Evolutionary conservation across 2,888 invertebrate species (phyloP).

Genomic region (Alsophila aescularia): DNA sequence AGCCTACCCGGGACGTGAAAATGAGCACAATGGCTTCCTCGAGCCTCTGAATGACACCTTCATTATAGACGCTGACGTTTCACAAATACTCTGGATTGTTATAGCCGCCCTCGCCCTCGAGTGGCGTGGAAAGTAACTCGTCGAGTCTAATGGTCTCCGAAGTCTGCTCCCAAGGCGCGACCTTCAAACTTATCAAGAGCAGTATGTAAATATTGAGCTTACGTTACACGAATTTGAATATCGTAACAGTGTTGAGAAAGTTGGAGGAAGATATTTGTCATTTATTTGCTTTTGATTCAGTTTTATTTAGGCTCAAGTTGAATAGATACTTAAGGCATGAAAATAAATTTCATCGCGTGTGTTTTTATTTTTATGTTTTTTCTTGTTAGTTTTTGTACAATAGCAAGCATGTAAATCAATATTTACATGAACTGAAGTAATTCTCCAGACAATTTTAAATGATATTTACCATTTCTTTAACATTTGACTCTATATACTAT

Average conservation of each 20-base stretch:
- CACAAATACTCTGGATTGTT: constrained; percentile 69
- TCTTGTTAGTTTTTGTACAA: too few relatives aligned
- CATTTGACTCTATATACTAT: neutral
- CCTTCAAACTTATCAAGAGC: constrained; percentile 40
- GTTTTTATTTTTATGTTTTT: too few relatives aligned
- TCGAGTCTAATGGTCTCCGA: constrained; percentile 40
- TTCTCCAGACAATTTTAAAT: too few relatives aligned
- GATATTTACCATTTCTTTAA: neutral
- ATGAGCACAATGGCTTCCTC: constrained; percentile 63
- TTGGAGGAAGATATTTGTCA: constrained; percentile 7
- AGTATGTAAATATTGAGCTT: constrained; percentile 48
- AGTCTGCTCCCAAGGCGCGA: constrained; percentile 41
- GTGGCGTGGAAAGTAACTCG: constrained; percentile 50
- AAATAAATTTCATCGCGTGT: too few relatives aligned
- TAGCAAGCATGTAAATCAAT: too few relatives aligned
- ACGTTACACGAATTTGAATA: constrained; percentile 43
- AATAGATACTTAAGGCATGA: too few relatives aligned
- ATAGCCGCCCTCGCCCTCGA: constrained; percentile 39
- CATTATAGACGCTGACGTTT: constrained; percentile 71
- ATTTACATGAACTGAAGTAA: too few relatives aligned
- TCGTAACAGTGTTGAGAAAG: constrained; percentile 25
- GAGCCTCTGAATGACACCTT: constrained; percentile 70
- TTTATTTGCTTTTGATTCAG: constrained; percentile 9
- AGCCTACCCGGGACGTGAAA: constrained; percentile 50
- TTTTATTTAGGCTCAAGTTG: neutral